Evolutionary conservation across 2,888 invertebrate genomes (phyloP).

Genomic region (Cloeon dipterum): DNA sequence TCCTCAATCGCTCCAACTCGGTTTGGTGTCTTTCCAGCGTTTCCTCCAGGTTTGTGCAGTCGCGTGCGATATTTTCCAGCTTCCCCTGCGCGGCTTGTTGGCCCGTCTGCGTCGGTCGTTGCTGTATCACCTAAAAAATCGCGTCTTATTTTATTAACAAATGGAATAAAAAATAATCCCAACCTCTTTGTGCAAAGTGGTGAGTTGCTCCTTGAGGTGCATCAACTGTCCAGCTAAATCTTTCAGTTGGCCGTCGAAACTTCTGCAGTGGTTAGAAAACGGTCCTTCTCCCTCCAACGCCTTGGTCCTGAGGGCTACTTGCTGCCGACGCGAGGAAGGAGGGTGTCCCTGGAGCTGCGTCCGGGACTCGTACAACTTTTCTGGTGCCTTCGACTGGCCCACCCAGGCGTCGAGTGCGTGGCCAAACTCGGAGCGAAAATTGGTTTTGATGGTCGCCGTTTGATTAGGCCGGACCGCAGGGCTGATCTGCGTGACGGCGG

Average conservation of each 20-base stretch:
- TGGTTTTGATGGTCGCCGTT: conserved; percentile 26
- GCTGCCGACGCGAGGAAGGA: conserved; percentile 12
- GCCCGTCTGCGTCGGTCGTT: no score
- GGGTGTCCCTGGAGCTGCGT: no score
- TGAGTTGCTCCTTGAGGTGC: conserved; percentile 34
- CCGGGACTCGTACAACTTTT: conserved; percentile 5
- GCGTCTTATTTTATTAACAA: no score
- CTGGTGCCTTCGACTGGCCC: conserved; percentile 13
- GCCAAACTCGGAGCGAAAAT: conserved; percentile 38
- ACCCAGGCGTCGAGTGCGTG: conserved; percentile 36
- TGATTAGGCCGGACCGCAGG: conserved; percentile 31
- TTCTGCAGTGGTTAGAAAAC: conserved; percentile 36
- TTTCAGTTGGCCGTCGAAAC: conserved; percentile 26
- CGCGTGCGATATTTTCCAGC: conserved; percentile 26
- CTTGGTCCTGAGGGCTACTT: conserved; percentile 15
- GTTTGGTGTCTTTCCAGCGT: conserved; percentile 33
- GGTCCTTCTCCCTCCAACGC: conserved; percentile 28
- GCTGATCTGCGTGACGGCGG: conserved; percentile 37
- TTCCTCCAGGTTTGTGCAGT: conserved; percentile 32
- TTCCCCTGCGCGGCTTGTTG: conserved; percentile 6
- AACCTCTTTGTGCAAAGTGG: conserved; percentile 45
- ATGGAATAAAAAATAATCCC: conserved; percentile 1
- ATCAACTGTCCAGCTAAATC: conserved; percentile 34
- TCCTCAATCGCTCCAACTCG: conserved; percentile 32
- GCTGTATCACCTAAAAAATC: no score